These are phyloP conservation scores for Cochlearius cochlearius DNA, from an alignment of 2,113 vertebrate species.

Conservation along the genomic window DNA sequence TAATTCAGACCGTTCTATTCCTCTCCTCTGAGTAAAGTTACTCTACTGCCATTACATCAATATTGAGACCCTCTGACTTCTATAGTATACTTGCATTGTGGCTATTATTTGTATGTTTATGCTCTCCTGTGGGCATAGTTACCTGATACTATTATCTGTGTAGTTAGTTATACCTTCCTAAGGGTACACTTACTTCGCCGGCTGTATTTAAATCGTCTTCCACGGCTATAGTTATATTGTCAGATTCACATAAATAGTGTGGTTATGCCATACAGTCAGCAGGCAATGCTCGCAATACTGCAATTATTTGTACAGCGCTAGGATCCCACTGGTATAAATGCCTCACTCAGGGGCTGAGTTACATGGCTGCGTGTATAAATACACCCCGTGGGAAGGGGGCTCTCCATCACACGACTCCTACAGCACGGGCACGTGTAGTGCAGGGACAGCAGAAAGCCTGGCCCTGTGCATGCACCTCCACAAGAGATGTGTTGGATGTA, in stretches of 20 bases:
- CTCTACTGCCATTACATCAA: background rate
- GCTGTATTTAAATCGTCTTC: constrained; percentile 29
- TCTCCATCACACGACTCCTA: fast-evolving
- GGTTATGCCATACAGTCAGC: background rate
- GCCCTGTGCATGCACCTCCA: background rate
- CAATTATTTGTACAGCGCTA: background rate
- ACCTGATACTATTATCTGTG: constrained; percentile 32
- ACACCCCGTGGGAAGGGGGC: background rate
- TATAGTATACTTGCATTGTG: background rate
- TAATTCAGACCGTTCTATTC: background rate
- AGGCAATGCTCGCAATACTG: background rate
- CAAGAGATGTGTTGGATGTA: background rate
- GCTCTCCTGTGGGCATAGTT: constrained; percentile 13
- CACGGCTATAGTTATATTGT: background rate
- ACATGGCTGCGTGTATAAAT: background rate
- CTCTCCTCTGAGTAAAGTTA: background rate
- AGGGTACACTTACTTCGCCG: background rate
- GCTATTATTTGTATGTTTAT: constrained; percentile 47
- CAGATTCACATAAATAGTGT: background rate
- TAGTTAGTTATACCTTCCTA: constrained; percentile 35
- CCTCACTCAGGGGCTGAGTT: background rate
- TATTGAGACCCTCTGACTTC: constrained; percentile 10
- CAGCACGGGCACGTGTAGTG: background rate
- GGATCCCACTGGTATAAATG: constrained; percentile 9
- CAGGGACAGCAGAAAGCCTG: background rate